These are phyloP conservation scores for Nothoprocta perdicaria DNA, from an alignment of 2,113 vertebrate genomes.

Conservation along the genomic window DNA sequence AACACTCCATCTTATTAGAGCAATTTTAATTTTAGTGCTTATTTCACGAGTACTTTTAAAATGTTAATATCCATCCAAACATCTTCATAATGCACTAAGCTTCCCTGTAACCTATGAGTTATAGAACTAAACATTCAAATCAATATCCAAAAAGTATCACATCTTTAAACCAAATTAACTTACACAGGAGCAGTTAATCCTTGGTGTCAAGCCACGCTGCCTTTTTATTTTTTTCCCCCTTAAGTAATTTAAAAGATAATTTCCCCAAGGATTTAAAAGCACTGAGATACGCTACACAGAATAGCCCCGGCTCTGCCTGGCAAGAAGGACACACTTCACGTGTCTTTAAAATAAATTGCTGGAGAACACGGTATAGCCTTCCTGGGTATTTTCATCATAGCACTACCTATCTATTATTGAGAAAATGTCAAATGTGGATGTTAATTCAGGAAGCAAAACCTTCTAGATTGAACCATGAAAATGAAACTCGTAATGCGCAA, in stretches of 20 bases:
- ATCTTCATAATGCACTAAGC: conserved; percentile 47
- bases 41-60: conserved; percentile 39
- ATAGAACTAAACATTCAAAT: conserved; percentile 66
- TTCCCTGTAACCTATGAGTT: conserved; percentile 40
- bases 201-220: conserved; percentile 70
- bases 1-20: conserved; percentile 9
- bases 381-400: conserved; percentile 34
- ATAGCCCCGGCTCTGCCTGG: conserved; percentile 60
- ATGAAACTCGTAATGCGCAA: not conserved
- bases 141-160: conserved; percentile 72
- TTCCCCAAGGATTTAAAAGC: conserved; percentile 78
- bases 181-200: conserved; percentile 76
- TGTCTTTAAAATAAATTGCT: conserved; percentile 71
- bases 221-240: conserved; percentile 53
- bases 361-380: conserved; percentile 31
- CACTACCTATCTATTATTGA: conserved; percentile 38
- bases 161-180: conserved; percentile 79
- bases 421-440: conserved; percentile 37
- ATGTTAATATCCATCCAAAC: conserved; percentile 55
- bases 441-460: conserved; percentile 43
- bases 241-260: conserved; percentile 83
- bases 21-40: conserved; percentile 23
- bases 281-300: conserved; percentile 55
- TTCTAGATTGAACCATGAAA: not conserved
- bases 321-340: conserved; percentile 75